Conservation (phyloP, 1,140 invertebrate species). For the Macrobrachium nipponense region DNA sequence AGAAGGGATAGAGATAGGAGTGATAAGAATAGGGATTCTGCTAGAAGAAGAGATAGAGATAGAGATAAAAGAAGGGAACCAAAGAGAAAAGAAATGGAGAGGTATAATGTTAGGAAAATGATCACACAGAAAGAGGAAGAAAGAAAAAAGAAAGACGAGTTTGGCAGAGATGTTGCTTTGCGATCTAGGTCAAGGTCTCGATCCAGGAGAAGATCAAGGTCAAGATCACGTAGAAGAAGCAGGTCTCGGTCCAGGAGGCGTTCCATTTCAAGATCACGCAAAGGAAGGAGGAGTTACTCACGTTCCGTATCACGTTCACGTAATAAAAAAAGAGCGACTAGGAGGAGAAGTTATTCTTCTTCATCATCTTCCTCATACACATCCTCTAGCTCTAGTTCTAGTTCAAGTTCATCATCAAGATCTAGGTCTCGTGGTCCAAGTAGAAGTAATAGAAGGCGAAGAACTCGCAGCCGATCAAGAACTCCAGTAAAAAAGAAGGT, state of each 20-base stretch:
- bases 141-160: constrained; percentile 79
- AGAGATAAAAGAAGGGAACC: constrained; percentile 62
- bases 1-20: constrained; percentile 11
- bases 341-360: constrained; percentile 61
- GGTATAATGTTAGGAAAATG: constrained; percentile 84
- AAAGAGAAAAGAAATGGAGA: constrained; percentile 77
- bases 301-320: constrained; percentile 62
- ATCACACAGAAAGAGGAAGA: constrained; percentile 72
- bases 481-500: constrained; percentile 52
- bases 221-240: constrained; percentile 64
- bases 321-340: constrained; percentile 41
- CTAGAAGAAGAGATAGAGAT: constrained; percentile 38
- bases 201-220: constrained; percentile 64
- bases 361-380: constrained; percentile 62
- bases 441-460: constrained; percentile 44
- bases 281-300: constrained; percentile 41
- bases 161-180: constrained; percentile 78
- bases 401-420: constrained; percentile 63
- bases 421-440: constrained; percentile 62
- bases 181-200: constrained; percentile 63
- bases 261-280: constrained; percentile 62
- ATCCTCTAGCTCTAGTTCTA: constrained; percentile 57
- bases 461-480: constrained; percentile 38
- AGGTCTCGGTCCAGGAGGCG: constrained; percentile 64
- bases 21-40: constrained; percentile 46